Percentiles rank a stretch among this genome's conserved stretches.
phyloP scores from a whole-genome alignment of 2,888 invertebrate species.

The Cryptus viduatorius region DNA sequence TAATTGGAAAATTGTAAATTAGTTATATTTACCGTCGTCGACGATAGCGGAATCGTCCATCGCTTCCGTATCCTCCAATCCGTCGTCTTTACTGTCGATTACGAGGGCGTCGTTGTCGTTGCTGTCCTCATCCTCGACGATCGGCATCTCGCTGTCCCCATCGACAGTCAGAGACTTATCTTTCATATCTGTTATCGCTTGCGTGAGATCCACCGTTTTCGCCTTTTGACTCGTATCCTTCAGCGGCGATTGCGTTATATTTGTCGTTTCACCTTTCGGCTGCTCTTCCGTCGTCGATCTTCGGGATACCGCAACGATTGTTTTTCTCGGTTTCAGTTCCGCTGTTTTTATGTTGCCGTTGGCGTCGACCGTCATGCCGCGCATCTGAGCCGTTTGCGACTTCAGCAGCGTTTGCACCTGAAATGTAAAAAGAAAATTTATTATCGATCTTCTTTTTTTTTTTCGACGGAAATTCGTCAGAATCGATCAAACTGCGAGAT shows the following conservation, averaged over 20 bases:
- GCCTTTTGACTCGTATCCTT: slow-evolving; percentile 41
- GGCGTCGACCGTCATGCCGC: slow-evolving; percentile 49
- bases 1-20: not conserved
- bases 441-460: not conserved
- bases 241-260: slow-evolving; percentile 38
- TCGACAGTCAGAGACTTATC: slow-evolving; percentile 43
- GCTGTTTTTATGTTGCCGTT: slow-evolving; percentile 17
- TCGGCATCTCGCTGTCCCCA: slow-evolving; percentile 39
- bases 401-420: slow-evolving; percentile 77
- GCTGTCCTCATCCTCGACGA: slow-evolving; percentile 71
- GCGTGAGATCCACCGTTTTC: slow-evolving; percentile 63
- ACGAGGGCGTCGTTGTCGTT: slow-evolving; percentile 73
- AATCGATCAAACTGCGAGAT: not conserved
- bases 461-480: not conserved
- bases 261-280: not conserved
- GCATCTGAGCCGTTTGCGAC: slow-evolving; percentile 77
- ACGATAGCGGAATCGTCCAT: slow-evolving; percentile 37
- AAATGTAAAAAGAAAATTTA: slow-evolving; percentile 23
- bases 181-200: slow-evolving; percentile 60
- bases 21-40: slow-evolving; percentile 67
- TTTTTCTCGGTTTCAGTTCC: slow-evolving; percentile 37
- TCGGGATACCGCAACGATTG: slow-evolving; percentile 24
- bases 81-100: slow-evolving; percentile 76
- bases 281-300: slow-evolving; percentile 54
- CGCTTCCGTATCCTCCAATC: slow-evolving; percentile 61